phyloP scores from a whole-genome alignment of 2,113 vertebrate species.

The Chionomys nivalis region DNA sequence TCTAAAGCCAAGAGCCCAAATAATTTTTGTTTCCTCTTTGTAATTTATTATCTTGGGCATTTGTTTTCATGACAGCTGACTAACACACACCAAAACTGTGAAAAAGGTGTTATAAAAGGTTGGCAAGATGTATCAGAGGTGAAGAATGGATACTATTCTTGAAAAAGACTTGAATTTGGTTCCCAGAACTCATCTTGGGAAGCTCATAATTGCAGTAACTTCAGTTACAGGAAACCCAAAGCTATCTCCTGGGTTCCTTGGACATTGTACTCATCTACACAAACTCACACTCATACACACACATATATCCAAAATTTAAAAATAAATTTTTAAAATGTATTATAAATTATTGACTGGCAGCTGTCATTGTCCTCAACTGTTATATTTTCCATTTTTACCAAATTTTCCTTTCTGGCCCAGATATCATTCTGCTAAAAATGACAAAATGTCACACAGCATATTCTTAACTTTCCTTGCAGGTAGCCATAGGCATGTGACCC shows the following conservation, averaged over 20 bases:
- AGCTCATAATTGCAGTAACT: not conserved
- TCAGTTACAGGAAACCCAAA: not conserved
- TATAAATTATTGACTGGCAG: not conserved
- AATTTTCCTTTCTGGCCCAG: not conserved
- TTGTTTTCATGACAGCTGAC: not conserved
- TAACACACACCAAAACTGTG: not conserved
- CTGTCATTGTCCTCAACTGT: not conserved
- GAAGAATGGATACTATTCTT: not conserved
- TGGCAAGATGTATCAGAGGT: not conserved
- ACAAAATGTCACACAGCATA: slow-evolving; percentile 4
- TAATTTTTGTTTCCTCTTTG: not conserved
- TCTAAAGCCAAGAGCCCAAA: not conserved
- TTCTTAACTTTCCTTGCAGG: slow-evolving; percentile 17
- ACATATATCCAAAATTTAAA: not conserved
- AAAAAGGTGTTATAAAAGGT: not conserved
- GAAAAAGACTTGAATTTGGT: not conserved
- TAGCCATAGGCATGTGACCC: not conserved
- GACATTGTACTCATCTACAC: not conserved
- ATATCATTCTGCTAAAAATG: not conserved
- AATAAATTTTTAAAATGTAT: slow-evolving; percentile 4
- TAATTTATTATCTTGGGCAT: not conserved
- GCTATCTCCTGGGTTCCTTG: not conserved
- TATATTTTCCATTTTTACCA: not conserved
- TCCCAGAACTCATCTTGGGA: not conserved
- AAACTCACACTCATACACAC: not conserved